phyloP scores from a whole-genome alignment of 1,140 invertebrate genomes.

The Vanessa atalanta region DNA sequence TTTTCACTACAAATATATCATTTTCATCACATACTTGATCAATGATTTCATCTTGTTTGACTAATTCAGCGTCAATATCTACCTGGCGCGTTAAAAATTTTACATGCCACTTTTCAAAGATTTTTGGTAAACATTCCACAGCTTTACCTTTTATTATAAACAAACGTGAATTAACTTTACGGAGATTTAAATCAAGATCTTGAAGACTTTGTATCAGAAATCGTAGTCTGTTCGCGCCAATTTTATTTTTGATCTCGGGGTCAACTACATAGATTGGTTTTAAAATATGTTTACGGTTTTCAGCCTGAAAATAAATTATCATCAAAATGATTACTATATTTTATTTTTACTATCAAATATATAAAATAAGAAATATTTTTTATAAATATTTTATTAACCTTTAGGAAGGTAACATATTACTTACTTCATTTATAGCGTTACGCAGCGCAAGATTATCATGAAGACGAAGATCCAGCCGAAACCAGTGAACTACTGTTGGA shows the following conservation, averaged over 20 bases:
- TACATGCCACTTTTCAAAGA: constrained; percentile 87
- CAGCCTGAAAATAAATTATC: constrained; percentile 55
- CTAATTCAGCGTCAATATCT: constrained; percentile 87
- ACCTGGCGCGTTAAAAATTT: constrained; percentile 85
- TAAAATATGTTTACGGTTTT: constrained; percentile 75
- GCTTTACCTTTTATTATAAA: constrained; percentile 86
- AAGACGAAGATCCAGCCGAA: constrained; percentile 86
- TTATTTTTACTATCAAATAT: neutral
- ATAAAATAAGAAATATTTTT: neutral
- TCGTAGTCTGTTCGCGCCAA: constrained; percentile 85
- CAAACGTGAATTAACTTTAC: constrained; percentile 80
- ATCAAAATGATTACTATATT: constrained; percentile 5
- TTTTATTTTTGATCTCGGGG: constrained; percentile 83
- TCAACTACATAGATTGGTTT: constrained; percentile 87
- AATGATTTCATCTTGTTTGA: constrained; percentile 83
- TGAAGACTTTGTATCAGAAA: constrained; percentile 86
- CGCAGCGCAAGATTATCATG: constrained; percentile 87
- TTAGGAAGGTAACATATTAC: constrained; percentile 7
- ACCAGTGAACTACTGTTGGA: constrained; percentile 84
- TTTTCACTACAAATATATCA: constrained; percentile 82
- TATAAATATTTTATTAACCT: neutral
- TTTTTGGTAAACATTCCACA: constrained; percentile 82
- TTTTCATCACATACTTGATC: constrained; percentile 82
- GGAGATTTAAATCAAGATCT: constrained; percentile 84
- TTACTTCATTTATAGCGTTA: constrained; percentile 81